Conservation (phyloP, 2,113 vertebrate species). For the Symphodus melops region DNA sequence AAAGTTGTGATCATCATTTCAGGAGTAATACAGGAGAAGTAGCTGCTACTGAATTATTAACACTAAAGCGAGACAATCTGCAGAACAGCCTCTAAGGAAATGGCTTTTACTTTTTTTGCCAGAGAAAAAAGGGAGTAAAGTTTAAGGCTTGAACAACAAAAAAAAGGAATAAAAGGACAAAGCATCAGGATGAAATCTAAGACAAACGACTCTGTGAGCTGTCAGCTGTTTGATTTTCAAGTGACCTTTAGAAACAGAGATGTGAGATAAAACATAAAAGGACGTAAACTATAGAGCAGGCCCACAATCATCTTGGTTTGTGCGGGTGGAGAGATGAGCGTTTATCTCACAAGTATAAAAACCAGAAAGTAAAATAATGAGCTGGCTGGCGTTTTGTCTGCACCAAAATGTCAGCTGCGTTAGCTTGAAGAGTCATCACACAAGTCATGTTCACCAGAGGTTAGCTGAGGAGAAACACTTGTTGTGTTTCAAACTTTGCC, state of each 20-base stretch:
- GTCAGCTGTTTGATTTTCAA: neutral
- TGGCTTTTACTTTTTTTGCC: neutral
- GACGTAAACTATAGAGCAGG: neutral
- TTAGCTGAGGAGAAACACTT: neutral
- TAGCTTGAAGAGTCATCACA: neutral
- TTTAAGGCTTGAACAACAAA: neutral
- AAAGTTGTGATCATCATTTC: slow-evolving; percentile 3
- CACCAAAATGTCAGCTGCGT: neutral
- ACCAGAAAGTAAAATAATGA: neutral
- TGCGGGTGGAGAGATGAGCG: neutral
- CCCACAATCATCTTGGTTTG: no score
- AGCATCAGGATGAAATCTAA: neutral
- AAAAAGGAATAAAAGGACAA: neutral
- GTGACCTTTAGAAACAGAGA: neutral
- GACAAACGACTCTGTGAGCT: neutral
- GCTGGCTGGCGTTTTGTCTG: neutral
- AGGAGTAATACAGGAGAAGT: neutral
- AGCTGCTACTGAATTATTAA: slow-evolving; percentile 5
- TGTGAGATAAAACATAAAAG: neutral
- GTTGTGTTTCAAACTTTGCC: neutral
- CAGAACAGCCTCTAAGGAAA: neutral
- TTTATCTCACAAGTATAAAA: neutral
- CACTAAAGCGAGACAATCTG: neutral
- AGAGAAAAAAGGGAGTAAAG: neutral
- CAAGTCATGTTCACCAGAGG: neutral